These are phyloP conservation scores for Brachyalestes nurse DNA, from an alignment of 2,797 vertebrate species.

Conservation along the genomic window DNA sequence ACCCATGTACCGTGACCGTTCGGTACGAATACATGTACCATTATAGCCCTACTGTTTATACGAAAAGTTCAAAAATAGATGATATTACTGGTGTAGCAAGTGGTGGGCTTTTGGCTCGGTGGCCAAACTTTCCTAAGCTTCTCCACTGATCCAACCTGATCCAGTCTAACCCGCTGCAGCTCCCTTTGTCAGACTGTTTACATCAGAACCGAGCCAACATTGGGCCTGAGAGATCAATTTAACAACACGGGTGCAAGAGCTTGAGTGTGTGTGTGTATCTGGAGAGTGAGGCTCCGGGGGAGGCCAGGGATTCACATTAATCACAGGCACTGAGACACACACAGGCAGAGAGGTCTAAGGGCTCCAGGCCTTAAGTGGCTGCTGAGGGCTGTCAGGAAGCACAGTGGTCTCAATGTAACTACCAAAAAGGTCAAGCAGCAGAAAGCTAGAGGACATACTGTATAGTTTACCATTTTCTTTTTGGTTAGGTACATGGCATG, in stretches of 20 bases:
- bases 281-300: slow-evolving; percentile 17
- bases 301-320: slow-evolving; percentile 46
- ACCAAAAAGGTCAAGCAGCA: slow-evolving; percentile 15
- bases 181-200: slow-evolving; percentile 36
- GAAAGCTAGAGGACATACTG: neutral
- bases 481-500: neutral
- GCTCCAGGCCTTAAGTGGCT: slow-evolving; percentile 36
- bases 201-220: slow-evolving; percentile 27
- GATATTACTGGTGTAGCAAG: neutral
- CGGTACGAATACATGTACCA: no score
- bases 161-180: slow-evolving; percentile 26
- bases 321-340: slow-evolving; percentile 27
- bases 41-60: no score
- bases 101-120: slow-evolving; percentile 12
- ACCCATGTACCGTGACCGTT: no score
- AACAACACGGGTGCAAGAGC: slow-evolving; percentile 7
- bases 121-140: slow-evolving; percentile 22
- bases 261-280: slow-evolving; percentile 32
- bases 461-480: neutral
- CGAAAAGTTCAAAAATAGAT: slow-evolving; percentile 1
- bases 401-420: slow-evolving; percentile 14
- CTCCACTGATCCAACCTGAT: slow-evolving; percentile 27
- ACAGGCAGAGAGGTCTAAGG: slow-evolving; percentile 29
- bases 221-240: slow-evolving; percentile 56
- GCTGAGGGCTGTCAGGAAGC: slow-evolving; percentile 39